Evolutionary conservation across 37 sponge, comb jelly and placozoan genomes (phyloP).

Genomic region (Beroe forskalii): DNA sequence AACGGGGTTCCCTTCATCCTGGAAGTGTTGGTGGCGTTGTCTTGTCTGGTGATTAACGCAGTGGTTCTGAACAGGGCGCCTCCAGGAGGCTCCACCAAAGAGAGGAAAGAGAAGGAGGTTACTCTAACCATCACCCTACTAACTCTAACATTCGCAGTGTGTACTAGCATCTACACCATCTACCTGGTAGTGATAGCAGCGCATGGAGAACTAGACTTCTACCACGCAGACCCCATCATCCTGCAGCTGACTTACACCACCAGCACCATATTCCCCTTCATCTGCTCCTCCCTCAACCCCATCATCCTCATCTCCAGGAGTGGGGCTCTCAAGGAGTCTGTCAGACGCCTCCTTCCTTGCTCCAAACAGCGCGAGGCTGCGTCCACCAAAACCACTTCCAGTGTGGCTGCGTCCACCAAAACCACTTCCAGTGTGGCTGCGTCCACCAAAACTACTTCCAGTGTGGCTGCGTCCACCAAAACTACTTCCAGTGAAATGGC

Average conservation of each 20-base stretch:
- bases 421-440: no score
- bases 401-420: no score
- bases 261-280: constrained; percentile 1
- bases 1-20: not conserved
- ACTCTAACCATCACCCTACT: not conserved
- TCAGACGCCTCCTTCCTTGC: no score
- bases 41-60: not conserved
- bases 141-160: not conserved
- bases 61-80: not conserved
- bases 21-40: not conserved
- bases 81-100: not conserved
- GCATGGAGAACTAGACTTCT: not conserved
- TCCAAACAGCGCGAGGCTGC: no score
- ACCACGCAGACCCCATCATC: not conserved
- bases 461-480: no score
- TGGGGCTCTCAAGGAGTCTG: not conserved
- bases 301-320: not conserved
- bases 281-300: not conserved
- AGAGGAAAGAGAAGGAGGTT: not conserved
- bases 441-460: no score
- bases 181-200: no score
- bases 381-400: no score
- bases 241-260: not conserved
- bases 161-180: not conserved
- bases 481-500: no score